These are phyloP conservation scores for Lampris megalopsis DNA, from an alignment of 2,113 vertebrate species.

Conservation along the genomic window DNA sequence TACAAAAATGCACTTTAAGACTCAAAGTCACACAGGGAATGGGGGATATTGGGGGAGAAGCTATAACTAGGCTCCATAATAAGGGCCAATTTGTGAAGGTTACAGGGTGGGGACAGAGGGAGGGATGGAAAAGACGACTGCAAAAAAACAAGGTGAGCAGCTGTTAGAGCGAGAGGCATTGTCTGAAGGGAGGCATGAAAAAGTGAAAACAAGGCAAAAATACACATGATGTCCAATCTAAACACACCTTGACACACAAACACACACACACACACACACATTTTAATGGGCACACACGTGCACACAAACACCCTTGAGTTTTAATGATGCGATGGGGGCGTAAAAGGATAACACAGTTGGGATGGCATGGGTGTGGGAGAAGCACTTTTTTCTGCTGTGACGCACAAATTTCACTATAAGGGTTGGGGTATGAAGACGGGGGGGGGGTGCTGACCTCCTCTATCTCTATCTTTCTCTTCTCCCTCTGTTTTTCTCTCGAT, in stretches of 20 bases:
- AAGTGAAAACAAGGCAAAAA: conserved; percentile 42
- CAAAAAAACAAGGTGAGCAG: conserved; percentile 60
- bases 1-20: no score
- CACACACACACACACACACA: conserved; percentile 12
- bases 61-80: background rate
- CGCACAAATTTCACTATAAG: conserved; percentile 64
- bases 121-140: conserved; percentile 37
- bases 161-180: conserved; percentile 55
- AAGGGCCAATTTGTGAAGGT: conserved; percentile 30
- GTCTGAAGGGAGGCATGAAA: conserved; percentile 49
- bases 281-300: conserved; percentile 8
- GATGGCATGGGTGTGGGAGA: conserved; percentile 46
- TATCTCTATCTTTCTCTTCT: conserved; percentile 7
- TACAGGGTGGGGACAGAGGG: conserved; percentile 20
- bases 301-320: conserved; percentile 52
- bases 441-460: conserved; percentile 17
- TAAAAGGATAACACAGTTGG: conserved; percentile 47
- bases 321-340: conserved; percentile 57
- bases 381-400: conserved; percentile 71
- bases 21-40: background rate
- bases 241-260: no score
- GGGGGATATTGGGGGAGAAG: background rate
- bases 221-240: conserved; percentile 1
- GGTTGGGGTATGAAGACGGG: conserved; percentile 10
- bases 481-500: conserved; percentile 7